Base-by-base conservation (phyloP, 2,797 vertebrate species). In the Coregonus ussuriensis region DNA sequence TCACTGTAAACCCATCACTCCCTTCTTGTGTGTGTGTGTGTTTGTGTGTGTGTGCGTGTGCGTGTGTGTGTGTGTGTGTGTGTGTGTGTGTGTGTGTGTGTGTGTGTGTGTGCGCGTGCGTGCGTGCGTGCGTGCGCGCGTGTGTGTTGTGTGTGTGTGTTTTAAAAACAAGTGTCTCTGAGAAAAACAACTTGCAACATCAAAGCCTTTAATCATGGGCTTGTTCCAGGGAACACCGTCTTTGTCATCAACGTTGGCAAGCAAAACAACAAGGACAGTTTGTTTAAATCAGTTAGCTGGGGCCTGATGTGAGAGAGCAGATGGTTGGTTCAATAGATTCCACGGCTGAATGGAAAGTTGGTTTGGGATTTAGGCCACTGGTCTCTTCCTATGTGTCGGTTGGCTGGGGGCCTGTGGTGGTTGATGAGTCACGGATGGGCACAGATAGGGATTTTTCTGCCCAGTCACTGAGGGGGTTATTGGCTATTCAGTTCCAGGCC, bases 341-440 rank as follows among this genome's bases (percentile, higher is more conserved):
- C 14, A n/a, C 29, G 3, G 21, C 25, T 68, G 51, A 67, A 68
- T 35, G 47, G 74, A 54, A 14, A 75, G 52, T 73, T 33, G 54
- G 53, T n/a, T 31, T n/a, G 15, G 53, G 65, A 75, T 35, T 47
- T 69, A 54, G 63, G 62, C 65, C 65, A 54, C 74, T 53, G 74
- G 74, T 47, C 4, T 18, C 74, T 67, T 21, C 33, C 62, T 35
- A 21, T 29, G 65, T 25, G 37, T 56, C 11, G 25, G 37, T 16
- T 74, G 62, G 59, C 73, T n/a, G 25, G 65, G 18, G 25, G 15
- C 74, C 74, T 53, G 62, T 4, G 74, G 18, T 47, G 37, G 53
- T 56, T 56, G 16, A 18, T 56, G 15, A 16, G 25, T 16, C 47
- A 15, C 21, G 47, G 65, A 76, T 52, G 66, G 74, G 29, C 51